Evolutionary conservation across 2,888 invertebrate species (phyloP).

Genomic region (Blera fallax): DNA sequence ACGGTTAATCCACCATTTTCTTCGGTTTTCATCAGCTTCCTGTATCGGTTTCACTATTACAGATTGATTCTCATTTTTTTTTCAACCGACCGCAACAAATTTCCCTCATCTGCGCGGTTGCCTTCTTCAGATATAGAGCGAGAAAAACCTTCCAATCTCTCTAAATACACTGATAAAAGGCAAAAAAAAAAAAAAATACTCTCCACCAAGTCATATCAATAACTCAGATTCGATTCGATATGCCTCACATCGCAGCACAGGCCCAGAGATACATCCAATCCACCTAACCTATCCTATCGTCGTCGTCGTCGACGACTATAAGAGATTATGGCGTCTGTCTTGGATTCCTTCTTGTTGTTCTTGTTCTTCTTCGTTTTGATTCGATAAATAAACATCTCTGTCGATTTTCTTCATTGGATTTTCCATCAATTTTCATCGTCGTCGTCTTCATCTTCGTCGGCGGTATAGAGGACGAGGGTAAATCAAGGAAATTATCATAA

Average conservation of each 20-base stretch:
- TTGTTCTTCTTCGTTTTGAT: constrained; percentile 46
- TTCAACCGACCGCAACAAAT: constrained; percentile 56
- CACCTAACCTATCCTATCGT: not conserved
- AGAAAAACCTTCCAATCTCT: constrained; percentile 29
- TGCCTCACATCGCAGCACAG: constrained; percentile 41
- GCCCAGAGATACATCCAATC: constrained; percentile 44
- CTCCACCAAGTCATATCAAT: constrained; percentile 65
- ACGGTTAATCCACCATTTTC: constrained; percentile 52
- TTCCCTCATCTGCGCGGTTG: constrained; percentile 15
- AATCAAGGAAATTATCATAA: constrained; percentile 71
- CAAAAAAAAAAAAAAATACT: constrained; percentile 22
- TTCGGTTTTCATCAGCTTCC: constrained; percentile 61
- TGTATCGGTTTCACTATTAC: constrained; percentile 34
- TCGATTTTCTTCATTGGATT: constrained; percentile 72
- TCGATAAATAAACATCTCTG: constrained; percentile 72
- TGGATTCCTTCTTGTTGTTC: constrained; percentile 35
- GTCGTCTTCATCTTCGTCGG: constrained; percentile 36
- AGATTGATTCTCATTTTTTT: constrained; percentile 20
- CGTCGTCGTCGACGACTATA: constrained; percentile 22
- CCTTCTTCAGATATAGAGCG: constrained; percentile 1
- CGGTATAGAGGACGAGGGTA: constrained; percentile 31
- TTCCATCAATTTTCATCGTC: constrained; percentile 70
- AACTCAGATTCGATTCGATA: constrained; percentile 71
- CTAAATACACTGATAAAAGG: constrained; percentile 24
- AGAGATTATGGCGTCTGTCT: constrained; percentile 72